Evolutionary conservation across 2,888 invertebrate genomes (phyloP), one percentile per base, ranked within the genome.

Genomic region (Mellilla xanthometata): DNA sequence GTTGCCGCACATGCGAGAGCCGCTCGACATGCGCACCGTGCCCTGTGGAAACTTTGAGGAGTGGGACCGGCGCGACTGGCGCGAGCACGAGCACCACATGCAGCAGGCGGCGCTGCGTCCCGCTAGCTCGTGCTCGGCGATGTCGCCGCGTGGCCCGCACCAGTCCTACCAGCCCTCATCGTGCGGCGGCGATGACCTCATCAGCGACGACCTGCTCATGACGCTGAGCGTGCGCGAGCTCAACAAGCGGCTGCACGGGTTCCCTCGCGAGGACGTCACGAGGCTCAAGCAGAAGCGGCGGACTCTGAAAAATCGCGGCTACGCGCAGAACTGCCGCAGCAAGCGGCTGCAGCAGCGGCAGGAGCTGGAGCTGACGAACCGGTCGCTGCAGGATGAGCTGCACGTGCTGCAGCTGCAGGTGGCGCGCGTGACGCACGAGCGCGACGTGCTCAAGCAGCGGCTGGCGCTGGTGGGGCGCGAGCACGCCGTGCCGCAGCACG

Each of bases 271-370:
- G 72, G 96, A 97, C 74, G 96, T 98, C 31, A 94, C 95, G 28
- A 92, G 95, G 47, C 90, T 98, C 58, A 99, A 98, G 87, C 98
- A 98, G 84, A 98, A 97, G 82, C 91, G 98, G 34, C 92, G 98
- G 61, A 99, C 98, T 26, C 89, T 99, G 27, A 99, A 99, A 87
- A 98, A 98, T 80, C 93, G 98, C 2, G 97, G 97, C 4, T 98
- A 99, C 87, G 98, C 98, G 43, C 98, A 98, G 81, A 98, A 98
- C 81, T 99, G 98, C 76, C 94, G 98, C 57, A 96, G 96, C 68
- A 98, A 98, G 86, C 91, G 98, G 34, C 88, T 97, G 50, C 95
- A 96, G 73, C 98, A 98, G 77, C 93, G 96, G 3, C 95, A 95
- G 72, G 96, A 96, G 77, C 89, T 98, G 66, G 98, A 98, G 82